Evolutionary conservation across 2,888 invertebrate genomes (phyloP), one percentile per base, ranked within the genome.

Genomic region (Ashinkailepas kermadecensis): DNA sequence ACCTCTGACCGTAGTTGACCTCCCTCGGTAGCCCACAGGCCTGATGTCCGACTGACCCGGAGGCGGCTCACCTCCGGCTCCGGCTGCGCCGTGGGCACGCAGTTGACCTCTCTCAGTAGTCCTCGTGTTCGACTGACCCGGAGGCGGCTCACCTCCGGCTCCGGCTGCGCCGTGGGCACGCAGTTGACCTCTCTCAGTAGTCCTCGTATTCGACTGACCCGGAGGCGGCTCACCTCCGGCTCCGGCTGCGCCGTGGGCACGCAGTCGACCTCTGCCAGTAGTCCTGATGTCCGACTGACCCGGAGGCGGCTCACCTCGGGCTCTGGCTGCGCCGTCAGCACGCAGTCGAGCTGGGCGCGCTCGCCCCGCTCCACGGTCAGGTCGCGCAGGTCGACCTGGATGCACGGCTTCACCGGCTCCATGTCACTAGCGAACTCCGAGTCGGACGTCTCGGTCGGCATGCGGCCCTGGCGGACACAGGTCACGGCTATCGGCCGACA

Each of bases 221-320:
- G 39, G 21, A 64, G 64, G n/a, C 13, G 7, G 13, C 79, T 64
- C 58, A 94, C 93, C 89, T 93, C 93, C 0, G 95, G 94, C 86
- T 93, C 93, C 0, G 94, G 94, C 85, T 93, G 92, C 1, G 94
- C 94, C 67, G 93, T 90, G 84, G 95, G 94, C 65, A 93, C 90
- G 86, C 93, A 93, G 86, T 94, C 93, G 83, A 94, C 87, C 64
- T 92, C 89, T 12, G 92, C 90, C 39, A 39, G 39, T 39, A 39
- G 39, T 15, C 59, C 59, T 59, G 12, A 7, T 15, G 12, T 59
- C 59, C 15, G 59, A 15, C 59, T 59, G 12, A 59, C 12, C 59
- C 7, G 12, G 12, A 67, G 25, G n/a, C 15, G 9, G 10, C 79
- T 64, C 58, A 94, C 93, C 89, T 93, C 93, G 0, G 95, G 94